Percentiles rank a stretch among this genome's conserved stretches.
Conservation (phyloP, 2,888 invertebrate species). For the Eupithecia abbreviata region DNA sequence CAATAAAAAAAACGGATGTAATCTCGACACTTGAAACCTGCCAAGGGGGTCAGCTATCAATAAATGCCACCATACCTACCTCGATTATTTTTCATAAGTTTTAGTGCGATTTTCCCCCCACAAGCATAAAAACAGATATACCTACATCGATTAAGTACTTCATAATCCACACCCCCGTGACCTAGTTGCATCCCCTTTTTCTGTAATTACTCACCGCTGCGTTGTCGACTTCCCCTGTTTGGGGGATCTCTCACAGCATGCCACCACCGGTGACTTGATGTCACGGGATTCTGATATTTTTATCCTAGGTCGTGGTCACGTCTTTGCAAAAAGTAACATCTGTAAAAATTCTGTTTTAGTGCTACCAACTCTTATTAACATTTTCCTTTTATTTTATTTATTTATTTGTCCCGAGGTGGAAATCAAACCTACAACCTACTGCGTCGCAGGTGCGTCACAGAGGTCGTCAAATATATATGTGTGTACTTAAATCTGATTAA, state of each 20-base stretch:
- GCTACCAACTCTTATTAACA: too few relatives aligned
- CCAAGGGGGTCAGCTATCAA: not conserved
- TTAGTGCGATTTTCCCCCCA: not conserved
- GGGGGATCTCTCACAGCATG: conserved; percentile 48
- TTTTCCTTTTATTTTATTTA: too few relatives aligned
- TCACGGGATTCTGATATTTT: not conserved
- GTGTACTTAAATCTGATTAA: too few relatives aligned
- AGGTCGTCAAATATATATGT: too few relatives aligned
- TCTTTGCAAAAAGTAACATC: not conserved
- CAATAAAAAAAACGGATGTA: too few relatives aligned
- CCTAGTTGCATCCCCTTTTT: conserved; percentile 79
- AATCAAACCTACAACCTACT: too few relatives aligned
- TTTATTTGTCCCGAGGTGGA: too few relatives aligned
- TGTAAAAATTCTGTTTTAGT: too few relatives aligned
- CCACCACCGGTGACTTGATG: conserved; percentile 18
- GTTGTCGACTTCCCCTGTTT: conserved; percentile 70
- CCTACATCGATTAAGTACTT: conserved; percentile 18
- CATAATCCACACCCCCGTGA: conserved; percentile 59
- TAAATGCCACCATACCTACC: not conserved
- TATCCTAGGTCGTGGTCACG: not conserved
- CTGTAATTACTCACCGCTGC: conserved; percentile 80
- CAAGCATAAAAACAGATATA: not conserved
- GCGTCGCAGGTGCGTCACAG: too few relatives aligned
- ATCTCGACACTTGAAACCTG: too few relatives aligned
- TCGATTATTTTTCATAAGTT: not conserved